These are phyloP conservation scores for Pseudeuparius sepicola DNA, from an alignment of 2,888 invertebrate species.

Conservation along the genomic window DNA sequence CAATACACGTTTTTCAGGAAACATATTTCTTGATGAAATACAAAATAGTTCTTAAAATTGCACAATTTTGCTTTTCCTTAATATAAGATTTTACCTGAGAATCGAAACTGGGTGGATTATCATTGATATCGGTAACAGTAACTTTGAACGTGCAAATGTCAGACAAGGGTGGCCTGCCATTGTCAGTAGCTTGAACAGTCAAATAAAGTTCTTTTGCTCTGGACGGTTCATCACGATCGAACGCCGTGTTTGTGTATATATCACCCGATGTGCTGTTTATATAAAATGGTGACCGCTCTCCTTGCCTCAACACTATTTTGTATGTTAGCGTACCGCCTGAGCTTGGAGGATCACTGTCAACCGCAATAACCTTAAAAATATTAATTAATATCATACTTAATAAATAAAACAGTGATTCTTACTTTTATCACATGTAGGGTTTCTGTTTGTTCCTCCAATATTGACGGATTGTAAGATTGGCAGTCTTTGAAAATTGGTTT, in stretches of 20 bases:
- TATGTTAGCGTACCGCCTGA: slow-evolving; percentile 75
- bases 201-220: slow-evolving; percentile 74
- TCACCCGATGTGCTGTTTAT: slow-evolving; percentile 68
- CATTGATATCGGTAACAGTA: slow-evolving; percentile 85
- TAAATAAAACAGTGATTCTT: too few species aligned
- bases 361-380: slow-evolving; percentile 54
- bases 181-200: slow-evolving; percentile 86
- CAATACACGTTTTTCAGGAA: slow-evolving; percentile 17
- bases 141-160: slow-evolving; percentile 92
- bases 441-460: slow-evolving; percentile 61
- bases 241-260: slow-evolving; percentile 64
- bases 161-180: slow-evolving; percentile 80
- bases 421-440: slow-evolving; percentile 69
- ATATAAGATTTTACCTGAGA: slow-evolving; percentile 52
- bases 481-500: slow-evolving; percentile 85
- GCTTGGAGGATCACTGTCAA: slow-evolving; percentile 62
- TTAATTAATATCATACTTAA: neutral
- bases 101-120: slow-evolving; percentile 75
- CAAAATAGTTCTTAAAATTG: slow-evolving; percentile 8
- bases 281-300: slow-evolving; percentile 65
- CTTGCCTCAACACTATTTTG: slow-evolving; percentile 66
- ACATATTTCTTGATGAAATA: slow-evolving; percentile 28
- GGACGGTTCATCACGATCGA: slow-evolving; percentile 85
- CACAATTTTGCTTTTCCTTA: slow-evolving; percentile 6
- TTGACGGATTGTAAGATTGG: slow-evolving; percentile 66